Evolutionary conservation across 2,797 vertebrate genomes (phyloP).

Genomic region (Luscinia luscinia): DNA sequence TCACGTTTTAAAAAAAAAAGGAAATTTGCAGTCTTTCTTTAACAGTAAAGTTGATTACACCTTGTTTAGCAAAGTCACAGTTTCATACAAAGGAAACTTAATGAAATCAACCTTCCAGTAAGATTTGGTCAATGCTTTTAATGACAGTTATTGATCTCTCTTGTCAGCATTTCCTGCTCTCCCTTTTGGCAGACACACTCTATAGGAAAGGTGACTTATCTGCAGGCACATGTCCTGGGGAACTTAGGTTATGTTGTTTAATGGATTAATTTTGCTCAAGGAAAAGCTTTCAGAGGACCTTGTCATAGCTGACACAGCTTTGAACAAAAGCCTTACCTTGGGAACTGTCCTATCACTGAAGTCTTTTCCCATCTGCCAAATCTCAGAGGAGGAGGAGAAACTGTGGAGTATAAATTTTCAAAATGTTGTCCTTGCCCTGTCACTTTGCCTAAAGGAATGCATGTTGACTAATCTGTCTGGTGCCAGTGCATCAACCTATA

Average conservation of each 20-base stretch:
- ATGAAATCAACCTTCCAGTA: slow-evolving; percentile 15
- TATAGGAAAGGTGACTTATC: slow-evolving; percentile 14
- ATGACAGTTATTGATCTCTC: slow-evolving; percentile 18
- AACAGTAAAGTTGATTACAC: not conserved
- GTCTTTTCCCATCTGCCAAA: not conserved
- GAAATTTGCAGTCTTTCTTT: not conserved
- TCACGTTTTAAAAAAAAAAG: rapidly evolving
- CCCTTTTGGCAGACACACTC: not conserved
- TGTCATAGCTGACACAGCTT: not conserved
- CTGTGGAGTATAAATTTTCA: not conserved
- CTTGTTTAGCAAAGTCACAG: not conserved
- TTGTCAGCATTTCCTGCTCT: not conserved
- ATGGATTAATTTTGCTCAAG: slow-evolving; percentile 39
- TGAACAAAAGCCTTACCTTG: slow-evolving; percentile 1
- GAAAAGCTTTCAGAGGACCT: slow-evolving; percentile 34
- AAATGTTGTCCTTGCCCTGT: not conserved
- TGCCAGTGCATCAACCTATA: not conserved
- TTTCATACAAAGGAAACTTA: not conserved
- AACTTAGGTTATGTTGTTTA: slow-evolving; percentile 31
- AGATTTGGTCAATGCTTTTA: slow-evolving; percentile 8
- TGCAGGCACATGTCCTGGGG: not conserved
- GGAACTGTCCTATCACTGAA: not conserved
- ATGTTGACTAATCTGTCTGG: not conserved
- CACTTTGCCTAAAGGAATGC: slow-evolving; percentile 26
- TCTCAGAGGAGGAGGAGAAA: not conserved